A percentile compares a stretch with the other conserved stretches of the same genome.
These are phyloP conservation scores for Microctenopoma stevenorrisi DNA, from an alignment of 2,797 vertebrate genomes.

Conservation along the genomic window DNA sequence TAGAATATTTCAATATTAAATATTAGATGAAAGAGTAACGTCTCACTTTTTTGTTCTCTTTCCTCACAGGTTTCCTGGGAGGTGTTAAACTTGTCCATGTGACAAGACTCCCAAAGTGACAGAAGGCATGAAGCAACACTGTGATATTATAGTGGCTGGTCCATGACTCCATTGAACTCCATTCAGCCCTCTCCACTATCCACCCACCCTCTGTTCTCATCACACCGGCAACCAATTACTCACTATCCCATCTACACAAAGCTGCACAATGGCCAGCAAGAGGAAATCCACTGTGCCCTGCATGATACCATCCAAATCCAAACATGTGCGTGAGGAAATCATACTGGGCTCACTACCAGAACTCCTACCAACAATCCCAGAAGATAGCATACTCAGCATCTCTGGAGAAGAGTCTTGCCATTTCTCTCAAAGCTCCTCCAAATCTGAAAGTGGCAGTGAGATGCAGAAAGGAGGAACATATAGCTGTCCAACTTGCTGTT, in stretches of 20 bases:
- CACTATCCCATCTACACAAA: conserved; percentile 68
- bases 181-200: conserved; percentile 86
- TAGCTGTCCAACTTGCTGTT: conserved; percentile 90
- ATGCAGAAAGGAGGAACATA: conserved; percentile 84
- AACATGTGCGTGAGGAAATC: conserved; percentile 88
- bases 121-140: conserved; percentile 89
- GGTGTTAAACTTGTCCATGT: conserved; percentile 73
- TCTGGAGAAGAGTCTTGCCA: conserved; percentile 78
- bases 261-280: conserved; percentile 93
- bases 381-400: conserved; percentile 85
- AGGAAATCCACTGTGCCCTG: conserved; percentile 97
- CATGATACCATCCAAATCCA: conserved; percentile 97
- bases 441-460: conserved; percentile 71
- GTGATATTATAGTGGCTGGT: conserved; percentile 87
- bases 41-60: conserved; percentile 45
- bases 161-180: conserved; percentile 82
- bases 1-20: conserved; percentile 13
- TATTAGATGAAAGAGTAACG: conserved; percentile 28
- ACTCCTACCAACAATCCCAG: conserved; percentile 85
- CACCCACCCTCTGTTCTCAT: conserved; percentile 79
- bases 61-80: conserved; percentile 71
- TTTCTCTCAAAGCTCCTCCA: conserved; percentile 75
- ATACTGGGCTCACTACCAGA: conserved; percentile 82
- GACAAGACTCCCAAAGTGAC: conserved; percentile 71
- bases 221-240: conserved; percentile 69